Percentiles rank a stretch among this genome's conserved stretches.
Evolutionary conservation across 2,888 invertebrate genomes (phyloP).

Genomic region (Noctua janthe): DNA sequence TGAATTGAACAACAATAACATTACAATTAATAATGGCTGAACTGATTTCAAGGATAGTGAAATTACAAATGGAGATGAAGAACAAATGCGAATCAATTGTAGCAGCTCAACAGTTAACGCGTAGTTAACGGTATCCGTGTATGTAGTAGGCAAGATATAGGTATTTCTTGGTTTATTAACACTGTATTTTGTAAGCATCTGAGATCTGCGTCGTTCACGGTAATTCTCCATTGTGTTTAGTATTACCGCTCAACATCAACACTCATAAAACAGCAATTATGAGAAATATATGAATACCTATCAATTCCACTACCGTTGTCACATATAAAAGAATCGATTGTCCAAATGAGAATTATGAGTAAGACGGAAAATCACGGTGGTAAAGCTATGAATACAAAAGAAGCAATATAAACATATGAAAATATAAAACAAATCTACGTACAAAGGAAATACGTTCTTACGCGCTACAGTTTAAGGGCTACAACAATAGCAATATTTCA

Average conservation of each 20-base stretch:
- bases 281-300: too few relatives aligned
- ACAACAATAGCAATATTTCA: background rate
- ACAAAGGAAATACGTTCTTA: background rate
- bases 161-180: constrained; percentile 25
- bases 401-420: background rate
- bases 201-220: constrained; percentile 5
- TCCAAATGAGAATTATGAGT: constrained; percentile 1
- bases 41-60: constrained; percentile 8
- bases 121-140: background rate
- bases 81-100: constrained; percentile 27
- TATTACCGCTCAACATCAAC: background rate
- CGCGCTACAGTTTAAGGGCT: background rate
- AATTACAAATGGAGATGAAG: background rate
- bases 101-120: background rate
- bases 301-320: background rate
- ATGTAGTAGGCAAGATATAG: background rate
- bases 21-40: background rate
- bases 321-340: background rate
- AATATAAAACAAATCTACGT: background rate
- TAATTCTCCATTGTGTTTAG: constrained; percentile 8
- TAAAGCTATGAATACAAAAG: background rate
- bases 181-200: constrained; percentile 1
- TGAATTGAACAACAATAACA: background rate
- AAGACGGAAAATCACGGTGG: background rate
- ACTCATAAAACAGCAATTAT: background rate